Conservation (phyloP, 2,113 vertebrate species). For the Ophiodon elongatus region DNA sequence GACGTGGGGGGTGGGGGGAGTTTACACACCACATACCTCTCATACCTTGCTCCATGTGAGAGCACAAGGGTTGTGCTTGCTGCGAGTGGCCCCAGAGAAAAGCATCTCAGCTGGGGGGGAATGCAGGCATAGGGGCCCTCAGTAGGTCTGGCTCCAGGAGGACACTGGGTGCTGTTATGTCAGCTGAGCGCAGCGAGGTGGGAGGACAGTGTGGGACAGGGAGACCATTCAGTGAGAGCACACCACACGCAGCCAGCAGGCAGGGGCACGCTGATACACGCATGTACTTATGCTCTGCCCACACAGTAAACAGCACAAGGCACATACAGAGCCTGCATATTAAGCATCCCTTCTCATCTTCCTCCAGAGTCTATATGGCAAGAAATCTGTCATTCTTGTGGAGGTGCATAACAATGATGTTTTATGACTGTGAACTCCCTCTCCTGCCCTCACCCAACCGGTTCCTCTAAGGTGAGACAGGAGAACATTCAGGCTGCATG, state of each 20-base stretch:
- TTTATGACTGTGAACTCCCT: conserved; percentile 39
- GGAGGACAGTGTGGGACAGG: conserved; percentile 43
- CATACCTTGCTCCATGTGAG: conserved; percentile 72
- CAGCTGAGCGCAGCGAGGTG: conserved; percentile 47
- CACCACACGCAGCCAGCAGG: conserved; percentile 14
- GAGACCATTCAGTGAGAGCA: conserved; percentile 45
- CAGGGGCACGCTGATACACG: background rate
- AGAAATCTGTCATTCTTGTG: conserved; percentile 13
- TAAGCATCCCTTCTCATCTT: background rate
- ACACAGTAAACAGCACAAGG: conserved; percentile 20
- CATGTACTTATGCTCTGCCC: conserved; percentile 18
- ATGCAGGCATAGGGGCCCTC: conserved; percentile 71
- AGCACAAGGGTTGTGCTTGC: conserved; percentile 56
- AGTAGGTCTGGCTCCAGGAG: conserved; percentile 44
- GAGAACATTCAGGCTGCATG: conserved; percentile 41
- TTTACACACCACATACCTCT: conserved; percentile 70
- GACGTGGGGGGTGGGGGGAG: conserved; percentile 9
- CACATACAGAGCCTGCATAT: background rate
- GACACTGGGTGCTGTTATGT: conserved; percentile 71
- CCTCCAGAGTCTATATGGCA: background rate
- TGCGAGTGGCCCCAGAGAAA: conserved; percentile 59
- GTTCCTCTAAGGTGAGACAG: conserved; percentile 21
- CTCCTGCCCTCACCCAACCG: background rate
- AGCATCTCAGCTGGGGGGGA: conserved; percentile 70
- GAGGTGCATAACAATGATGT: conserved; percentile 38